phyloP scores from a whole-genome alignment of 1,140 invertebrate species.

The Cylas formicarius region DNA sequence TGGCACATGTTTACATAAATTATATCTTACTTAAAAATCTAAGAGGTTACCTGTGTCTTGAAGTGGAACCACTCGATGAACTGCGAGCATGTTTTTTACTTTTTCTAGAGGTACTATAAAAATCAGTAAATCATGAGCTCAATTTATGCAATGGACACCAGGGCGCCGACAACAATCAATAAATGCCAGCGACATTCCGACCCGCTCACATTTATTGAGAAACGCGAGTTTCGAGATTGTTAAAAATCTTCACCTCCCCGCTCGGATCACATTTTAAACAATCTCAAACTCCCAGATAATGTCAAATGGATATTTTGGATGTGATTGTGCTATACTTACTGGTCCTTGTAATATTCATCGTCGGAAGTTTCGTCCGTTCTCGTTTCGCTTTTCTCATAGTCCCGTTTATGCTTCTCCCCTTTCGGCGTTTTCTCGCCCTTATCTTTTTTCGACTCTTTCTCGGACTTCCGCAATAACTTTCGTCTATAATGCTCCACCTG shows the following conservation, averaged over 20 bases:
- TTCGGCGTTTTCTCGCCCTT: conserved; percentile 33
- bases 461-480: conserved; percentile 72
- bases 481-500: conserved; percentile 89
- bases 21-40: too few species aligned
- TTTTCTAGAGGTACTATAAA: conserved; percentile 43
- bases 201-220: too few species aligned
- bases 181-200: too few species aligned
- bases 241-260: too few species aligned
- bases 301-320: too few species aligned
- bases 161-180: too few species aligned
- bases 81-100: conserved; percentile 41
- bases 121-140: conserved; percentile 27
- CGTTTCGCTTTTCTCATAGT: conserved; percentile 36
- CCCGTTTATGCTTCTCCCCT: conserved; percentile 35
- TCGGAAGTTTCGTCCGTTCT: conserved; percentile 34
- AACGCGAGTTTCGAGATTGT: too few species aligned
- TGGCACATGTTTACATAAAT: too few species aligned
- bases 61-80: conserved; percentile 39
- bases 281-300: too few species aligned
- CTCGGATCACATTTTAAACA: too few species aligned
- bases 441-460: conserved; percentile 37
- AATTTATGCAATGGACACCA: conserved; percentile 6
- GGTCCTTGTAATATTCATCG: conserved; percentile 39
- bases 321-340: conserved; percentile 35
- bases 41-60: conserved; percentile 37